Evolutionary conservation across 1,140 invertebrate genomes (phyloP), one percentile per base, ranked within the genome.

Genomic region (Hycleus phaleratus): DNA sequence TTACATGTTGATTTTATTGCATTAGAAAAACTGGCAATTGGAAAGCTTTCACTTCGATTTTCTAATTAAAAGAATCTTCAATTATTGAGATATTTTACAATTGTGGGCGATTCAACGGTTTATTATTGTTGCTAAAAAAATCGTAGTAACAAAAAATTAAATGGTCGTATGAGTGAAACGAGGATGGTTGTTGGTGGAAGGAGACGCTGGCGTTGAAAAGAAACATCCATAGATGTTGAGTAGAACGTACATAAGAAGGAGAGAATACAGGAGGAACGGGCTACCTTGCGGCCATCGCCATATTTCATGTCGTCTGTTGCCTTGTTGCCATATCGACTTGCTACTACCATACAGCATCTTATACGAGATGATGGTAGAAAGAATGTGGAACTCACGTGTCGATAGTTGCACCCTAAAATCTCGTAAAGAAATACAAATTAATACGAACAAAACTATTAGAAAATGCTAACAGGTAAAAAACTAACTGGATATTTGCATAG

Each of bases 231-330:
- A 55, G 51, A 50, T 52, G 46, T 52, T 49, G 26, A 18, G 43
- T 26, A 12, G 42, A 49, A 18, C 18, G 18, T 24, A 52, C 45
- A 53, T 47, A 56, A 64, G 54, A 62, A 62, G 51, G 63, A 64
- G 39, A 54, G 57, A 60, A 60, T 46, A 55, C 53, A 50, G 50
- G 60, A 64, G 62, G 62, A 66, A 62, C 61, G 65, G 65, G 65
- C 62, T 64, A 63, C 60, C 68, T 69, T 50, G 67, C 65, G 67
- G 68, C 65, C 63, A 64, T 59, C 56, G 63, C 67, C 65, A 70
- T 70, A 70, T 66, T 66, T 70, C 66, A 68, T 68, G 68, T 70
- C 68, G 65, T 69, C 67, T 70, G 64, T 53, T 38, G 62, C 62
- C 46, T 46, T 32, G 68, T 69, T 69, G 68, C 68, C 68, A 66